phyloP scores from a whole-genome alignment of 2,888 invertebrate genomes.

The Nipponacmea schrenckii region DNA sequence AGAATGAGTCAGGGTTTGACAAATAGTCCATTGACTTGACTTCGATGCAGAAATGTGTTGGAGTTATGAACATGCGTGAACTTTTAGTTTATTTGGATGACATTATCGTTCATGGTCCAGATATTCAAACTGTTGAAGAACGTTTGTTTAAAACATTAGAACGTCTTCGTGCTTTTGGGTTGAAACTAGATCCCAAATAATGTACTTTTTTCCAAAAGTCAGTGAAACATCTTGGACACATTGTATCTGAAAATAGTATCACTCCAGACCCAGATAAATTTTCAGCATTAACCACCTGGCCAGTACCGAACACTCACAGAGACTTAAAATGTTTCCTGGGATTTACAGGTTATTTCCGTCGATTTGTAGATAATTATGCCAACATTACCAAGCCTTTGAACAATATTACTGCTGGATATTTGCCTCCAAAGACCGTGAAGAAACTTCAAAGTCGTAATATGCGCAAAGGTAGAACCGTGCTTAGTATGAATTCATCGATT shows the following conservation, averaged over 20 bases:
- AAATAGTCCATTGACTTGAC: conserved; percentile 14
- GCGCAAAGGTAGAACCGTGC: neutral
- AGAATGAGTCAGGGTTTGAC: conserved; percentile 7
- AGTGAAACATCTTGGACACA: conserved; percentile 11
- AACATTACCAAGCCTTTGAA: no score
- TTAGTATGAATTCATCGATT: conserved; percentile 4
- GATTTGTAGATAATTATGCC: no score
- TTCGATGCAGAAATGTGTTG: conserved; percentile 19
- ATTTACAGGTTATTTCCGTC: neutral
- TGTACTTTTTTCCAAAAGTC: conserved; percentile 6
- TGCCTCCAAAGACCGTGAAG: no score
- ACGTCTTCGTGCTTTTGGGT: conserved; percentile 2
- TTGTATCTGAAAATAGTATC: neutral
- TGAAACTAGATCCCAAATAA: conserved; percentile 15
- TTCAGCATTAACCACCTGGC: neutral
- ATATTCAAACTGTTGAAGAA: conserved; percentile 4
- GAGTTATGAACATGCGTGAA: conserved; percentile 19
- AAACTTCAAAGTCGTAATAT: neutral
- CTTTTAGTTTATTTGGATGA: conserved; percentile 17
- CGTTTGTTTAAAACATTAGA: neutral
- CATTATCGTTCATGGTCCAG: conserved; percentile 9
- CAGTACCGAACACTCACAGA: neutral
- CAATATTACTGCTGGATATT: no score
- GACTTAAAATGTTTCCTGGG: neutral
- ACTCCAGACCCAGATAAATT: conserved; percentile 2